These are phyloP conservation scores for Hyperoplus lanceolatus DNA, from an alignment of 2,797 vertebrate species.

Conservation along the genomic window DNA sequence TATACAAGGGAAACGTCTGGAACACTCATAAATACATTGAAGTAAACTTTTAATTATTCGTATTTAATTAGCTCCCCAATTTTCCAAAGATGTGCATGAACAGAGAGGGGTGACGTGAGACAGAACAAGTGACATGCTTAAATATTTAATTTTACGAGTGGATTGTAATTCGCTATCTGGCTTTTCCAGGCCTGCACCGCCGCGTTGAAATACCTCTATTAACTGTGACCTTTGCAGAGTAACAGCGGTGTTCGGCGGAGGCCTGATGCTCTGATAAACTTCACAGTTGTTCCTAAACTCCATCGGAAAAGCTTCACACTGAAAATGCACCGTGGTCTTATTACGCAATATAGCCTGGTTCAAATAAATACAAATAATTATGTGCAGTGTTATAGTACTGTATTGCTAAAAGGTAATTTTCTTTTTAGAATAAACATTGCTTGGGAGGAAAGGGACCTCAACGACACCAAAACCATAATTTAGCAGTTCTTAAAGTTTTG, in stretches of 20 bases:
- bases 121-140: conserved; percentile 1
- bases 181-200: conserved; percentile 12
- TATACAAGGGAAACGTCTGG: neutral
- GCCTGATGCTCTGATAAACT: neutral
- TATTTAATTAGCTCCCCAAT: conserved; percentile 42
- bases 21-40: neutral
- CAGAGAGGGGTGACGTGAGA: neutral
- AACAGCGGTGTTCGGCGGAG: neutral
- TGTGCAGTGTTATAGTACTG: too few species aligned
- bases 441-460: neutral
- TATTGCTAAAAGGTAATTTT: neutral
- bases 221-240: neutral
- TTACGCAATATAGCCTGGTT: neutral
- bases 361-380: neutral
- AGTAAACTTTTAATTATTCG: neutral
- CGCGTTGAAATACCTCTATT: conserved; percentile 4
- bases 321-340: neutral
- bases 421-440: too few species aligned
- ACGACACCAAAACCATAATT: neutral
- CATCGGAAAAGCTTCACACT: neutral
- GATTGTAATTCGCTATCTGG: conserved; percentile 20
- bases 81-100: neutral
- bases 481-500: neutral
- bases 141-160: conserved; percentile 21
- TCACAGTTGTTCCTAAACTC: neutral